A percentile compares a stretch with the other conserved stretches of the same genome.
These are phyloP conservation scores for Abscondita cerata DNA, from an alignment of 2,888 invertebrate genomes.

Conservation along the genomic window DNA sequence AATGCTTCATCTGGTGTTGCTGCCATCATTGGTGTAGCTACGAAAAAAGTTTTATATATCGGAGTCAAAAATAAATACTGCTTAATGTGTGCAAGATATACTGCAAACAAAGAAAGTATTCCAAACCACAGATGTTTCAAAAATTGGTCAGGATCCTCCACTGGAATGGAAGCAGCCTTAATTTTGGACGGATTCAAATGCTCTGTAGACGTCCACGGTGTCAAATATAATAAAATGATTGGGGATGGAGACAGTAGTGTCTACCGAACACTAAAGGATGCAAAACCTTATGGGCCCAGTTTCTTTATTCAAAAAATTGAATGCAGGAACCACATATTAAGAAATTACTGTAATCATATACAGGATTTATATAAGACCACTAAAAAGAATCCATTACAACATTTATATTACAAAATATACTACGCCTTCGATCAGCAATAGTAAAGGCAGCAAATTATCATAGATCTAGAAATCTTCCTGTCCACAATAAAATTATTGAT, in stretches of 20 bases:
- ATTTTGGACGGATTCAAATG: slow-evolving; percentile 8
- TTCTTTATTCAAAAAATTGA: slow-evolving; percentile 16
- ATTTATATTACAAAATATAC: neutral
- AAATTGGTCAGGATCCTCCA: slow-evolving; percentile 21
- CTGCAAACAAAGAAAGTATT: neutral
- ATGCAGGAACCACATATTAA: slow-evolving; percentile 19
- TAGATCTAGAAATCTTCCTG: too few species aligned
- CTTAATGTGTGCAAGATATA: slow-evolving; percentile 8
- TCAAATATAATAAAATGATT: slow-evolving; percentile 21
- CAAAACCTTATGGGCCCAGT: slow-evolving; percentile 8
- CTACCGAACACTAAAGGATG: neutral
- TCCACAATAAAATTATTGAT: too few species aligned
- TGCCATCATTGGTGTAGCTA: slow-evolving; percentile 14
- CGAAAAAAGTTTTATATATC: slow-evolving; percentile 9
- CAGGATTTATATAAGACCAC: too few species aligned
- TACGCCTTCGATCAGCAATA: neutral
- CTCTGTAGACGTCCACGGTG: slow-evolving; percentile 1
- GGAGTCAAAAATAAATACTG: slow-evolving; percentile 24
- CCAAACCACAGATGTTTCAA: slow-evolving; percentile 17
- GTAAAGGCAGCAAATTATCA: too few species aligned
- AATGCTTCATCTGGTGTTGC: slow-evolving; percentile 47
- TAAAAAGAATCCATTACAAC: too few species aligned
- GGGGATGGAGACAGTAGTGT: slow-evolving; percentile 20
- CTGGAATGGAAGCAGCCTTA: slow-evolving; percentile 17
- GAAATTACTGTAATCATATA: slow-evolving; percentile 15